phyloP scores from a whole-genome alignment of 2,113 vertebrate species.

The Antigone vipio region DNA sequence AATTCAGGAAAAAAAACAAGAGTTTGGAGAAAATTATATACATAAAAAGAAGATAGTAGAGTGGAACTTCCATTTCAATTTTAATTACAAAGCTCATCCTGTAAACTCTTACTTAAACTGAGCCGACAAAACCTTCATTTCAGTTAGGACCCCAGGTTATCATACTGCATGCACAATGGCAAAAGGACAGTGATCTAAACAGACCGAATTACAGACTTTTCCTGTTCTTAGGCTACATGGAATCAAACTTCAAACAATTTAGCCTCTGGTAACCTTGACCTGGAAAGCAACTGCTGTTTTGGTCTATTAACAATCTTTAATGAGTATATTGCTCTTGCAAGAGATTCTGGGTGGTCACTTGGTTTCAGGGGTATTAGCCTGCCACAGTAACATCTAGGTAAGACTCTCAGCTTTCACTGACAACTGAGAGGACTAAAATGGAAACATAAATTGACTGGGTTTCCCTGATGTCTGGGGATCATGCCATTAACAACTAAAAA shows the following conservation, averaged over 20 bases:
- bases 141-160: background rate
- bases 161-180: background rate
- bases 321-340: background rate
- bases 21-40: background rate
- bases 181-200: background rate
- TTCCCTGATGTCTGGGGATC: background rate
- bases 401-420: background rate
- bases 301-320: background rate
- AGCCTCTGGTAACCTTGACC: background rate
- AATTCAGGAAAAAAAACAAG: background rate
- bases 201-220: background rate
- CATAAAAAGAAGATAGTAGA: background rate
- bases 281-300: background rate
- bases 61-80: background rate
- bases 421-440: background rate
- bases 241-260: background rate
- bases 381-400: background rate
- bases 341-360: background rate
- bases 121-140: background rate
- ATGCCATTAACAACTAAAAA: background rate
- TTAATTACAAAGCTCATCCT: background rate
- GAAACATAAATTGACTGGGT: background rate
- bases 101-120: background rate
- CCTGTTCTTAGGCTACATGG: background rate
- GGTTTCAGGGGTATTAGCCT: background rate